Evolutionary conservation across 2,113 vertebrate species (phyloP).

Genomic region (Dicaeum eximium): DNA sequence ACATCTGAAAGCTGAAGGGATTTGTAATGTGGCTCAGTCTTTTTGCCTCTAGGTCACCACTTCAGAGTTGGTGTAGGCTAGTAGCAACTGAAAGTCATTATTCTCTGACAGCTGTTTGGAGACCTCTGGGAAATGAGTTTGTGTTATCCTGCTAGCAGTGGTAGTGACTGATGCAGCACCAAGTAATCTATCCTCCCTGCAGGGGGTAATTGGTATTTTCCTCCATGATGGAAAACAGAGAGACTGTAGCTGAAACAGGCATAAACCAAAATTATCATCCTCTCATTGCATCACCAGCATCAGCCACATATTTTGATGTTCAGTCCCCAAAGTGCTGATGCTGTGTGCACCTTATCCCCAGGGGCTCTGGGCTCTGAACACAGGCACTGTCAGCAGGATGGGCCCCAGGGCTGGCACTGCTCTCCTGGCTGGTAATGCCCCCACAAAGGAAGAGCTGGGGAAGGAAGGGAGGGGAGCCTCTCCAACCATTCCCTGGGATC

Average conservation of each 20-base stretch:
- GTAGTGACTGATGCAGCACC: not conserved
- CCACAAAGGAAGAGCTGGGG: not conserved
- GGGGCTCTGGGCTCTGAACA: accelerated
- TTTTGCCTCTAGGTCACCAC: slow-evolving; percentile 2
- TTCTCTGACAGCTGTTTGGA: slow-evolving; percentile 1
- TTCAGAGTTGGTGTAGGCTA: not conserved
- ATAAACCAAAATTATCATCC: not conserved
- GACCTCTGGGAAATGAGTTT: slow-evolving; percentile 32
- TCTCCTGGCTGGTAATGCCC: not conserved
- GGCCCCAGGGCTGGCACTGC: accelerated
- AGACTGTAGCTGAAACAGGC: not conserved
- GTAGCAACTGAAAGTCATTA: slow-evolving; percentile 18
- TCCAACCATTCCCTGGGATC: not conserved
- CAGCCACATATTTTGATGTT: not conserved
- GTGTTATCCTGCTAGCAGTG: not conserved
- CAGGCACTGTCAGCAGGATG: not conserved
- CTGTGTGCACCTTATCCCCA: not conserved
- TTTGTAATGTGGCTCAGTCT: not conserved
- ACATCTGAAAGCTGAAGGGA: slow-evolving; percentile 9
- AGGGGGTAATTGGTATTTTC: slow-evolving; percentile 9
- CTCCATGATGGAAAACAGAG: not conserved
- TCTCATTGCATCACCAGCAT: not conserved
- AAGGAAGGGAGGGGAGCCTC: not conserved
- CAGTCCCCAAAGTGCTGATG: not conserved
- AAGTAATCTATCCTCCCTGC: not conserved